Conservation (phyloP, 1,140 invertebrate species). For the Papilio polytes region DNA sequence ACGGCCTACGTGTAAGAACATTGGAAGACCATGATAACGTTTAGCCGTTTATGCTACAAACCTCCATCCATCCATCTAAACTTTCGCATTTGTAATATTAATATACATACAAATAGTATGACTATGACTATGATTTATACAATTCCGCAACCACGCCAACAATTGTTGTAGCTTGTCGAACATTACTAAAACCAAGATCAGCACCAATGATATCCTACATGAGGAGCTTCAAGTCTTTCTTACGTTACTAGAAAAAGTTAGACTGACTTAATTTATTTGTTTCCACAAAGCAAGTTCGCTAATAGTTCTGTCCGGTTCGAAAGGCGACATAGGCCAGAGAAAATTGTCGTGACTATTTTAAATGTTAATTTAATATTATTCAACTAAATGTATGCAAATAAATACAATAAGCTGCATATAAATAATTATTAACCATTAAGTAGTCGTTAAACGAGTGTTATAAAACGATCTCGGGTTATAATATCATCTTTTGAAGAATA, state of each 20-base stretch:
- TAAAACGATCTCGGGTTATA: not conserved
- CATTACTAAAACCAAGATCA: no score
- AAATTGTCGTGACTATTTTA: constrained; percentile 1
- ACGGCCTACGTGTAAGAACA: no score
- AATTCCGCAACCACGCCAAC: no score
- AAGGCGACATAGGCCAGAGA: not conserved
- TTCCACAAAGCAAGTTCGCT: not conserved
- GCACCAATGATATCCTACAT: no score
- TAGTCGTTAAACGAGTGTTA: constrained; percentile 8
- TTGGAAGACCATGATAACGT: no score
- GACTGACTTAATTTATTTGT: not conserved
- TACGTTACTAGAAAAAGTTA: no score
- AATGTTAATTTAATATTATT: constrained; percentile 23
- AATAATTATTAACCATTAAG: constrained; percentile 16
- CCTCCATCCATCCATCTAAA: no score
- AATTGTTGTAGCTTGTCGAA: no score
- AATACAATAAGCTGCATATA: constrained; percentile 14
- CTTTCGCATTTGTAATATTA: no score
- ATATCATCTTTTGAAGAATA: constrained; percentile 3
- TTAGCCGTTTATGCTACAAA: no score
- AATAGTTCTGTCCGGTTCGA: constrained; percentile 13
- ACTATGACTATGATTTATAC: no score
- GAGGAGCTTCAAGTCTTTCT: not conserved
- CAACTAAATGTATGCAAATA: constrained; percentile 20
- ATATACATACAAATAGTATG: no score